Percentiles rank a stretch among this genome's conserved stretches.
phyloP scores from a whole-genome alignment of 2,113 vertebrate genomes.

The Pluvianellus socialis region DNA sequence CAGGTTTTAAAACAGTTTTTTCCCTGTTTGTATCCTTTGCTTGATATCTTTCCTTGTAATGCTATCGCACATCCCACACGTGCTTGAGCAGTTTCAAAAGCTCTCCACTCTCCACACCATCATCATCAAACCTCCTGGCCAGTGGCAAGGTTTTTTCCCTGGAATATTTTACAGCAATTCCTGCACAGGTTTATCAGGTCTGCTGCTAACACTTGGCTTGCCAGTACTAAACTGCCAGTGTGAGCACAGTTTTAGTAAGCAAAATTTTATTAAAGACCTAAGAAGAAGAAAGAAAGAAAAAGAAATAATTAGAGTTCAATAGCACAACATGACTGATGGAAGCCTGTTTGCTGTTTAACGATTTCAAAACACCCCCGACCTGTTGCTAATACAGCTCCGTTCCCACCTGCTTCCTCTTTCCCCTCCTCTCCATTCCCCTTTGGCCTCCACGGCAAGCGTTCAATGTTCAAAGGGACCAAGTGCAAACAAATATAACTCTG shows the following conservation, averaged over 20 bases:
- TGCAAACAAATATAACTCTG: neutral
- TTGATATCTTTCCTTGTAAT: neutral
- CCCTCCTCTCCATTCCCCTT: neutral
- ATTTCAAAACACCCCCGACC: neutral
- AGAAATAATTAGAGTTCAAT: neutral
- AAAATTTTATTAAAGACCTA: neutral
- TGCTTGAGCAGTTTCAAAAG: neutral
- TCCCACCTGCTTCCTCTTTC: neutral
- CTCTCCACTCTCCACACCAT: fast-evolving
- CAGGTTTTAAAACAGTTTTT: neutral
- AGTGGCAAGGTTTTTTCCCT: neutral
- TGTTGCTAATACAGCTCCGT: neutral
- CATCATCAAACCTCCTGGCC: neutral
- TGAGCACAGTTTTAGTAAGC: neutral
- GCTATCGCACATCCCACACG: neutral
- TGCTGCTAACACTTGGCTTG: neutral
- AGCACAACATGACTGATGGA: neutral
- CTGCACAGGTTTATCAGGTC: neutral
- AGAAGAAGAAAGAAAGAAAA: neutral
- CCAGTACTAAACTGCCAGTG: neutral
- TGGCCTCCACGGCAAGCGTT: neutral
- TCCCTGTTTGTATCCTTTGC: neutral
- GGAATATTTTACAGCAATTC: neutral
- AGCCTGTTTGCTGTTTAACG: neutral
- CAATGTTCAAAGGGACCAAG: neutral